These are phyloP conservation scores for Epinephelus cyanopodus DNA, from an alignment of 2,113 vertebrate species.

Conservation along the genomic window DNA sequence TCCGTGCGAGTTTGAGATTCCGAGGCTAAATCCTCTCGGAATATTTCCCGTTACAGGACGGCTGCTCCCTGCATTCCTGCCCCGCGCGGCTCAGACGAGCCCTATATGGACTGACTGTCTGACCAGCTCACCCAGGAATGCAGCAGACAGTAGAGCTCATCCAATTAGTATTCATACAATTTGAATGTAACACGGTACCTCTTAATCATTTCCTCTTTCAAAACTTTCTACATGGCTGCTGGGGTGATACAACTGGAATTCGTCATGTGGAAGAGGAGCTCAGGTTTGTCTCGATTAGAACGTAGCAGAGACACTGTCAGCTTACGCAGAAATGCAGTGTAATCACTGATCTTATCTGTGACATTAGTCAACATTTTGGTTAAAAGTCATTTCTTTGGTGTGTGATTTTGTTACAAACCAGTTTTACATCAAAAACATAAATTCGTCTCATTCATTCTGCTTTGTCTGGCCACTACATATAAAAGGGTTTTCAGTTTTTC, in stretches of 20 bases:
- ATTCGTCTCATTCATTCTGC: background rate
- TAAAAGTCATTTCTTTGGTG: background rate
- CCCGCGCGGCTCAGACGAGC: constrained; percentile 80
- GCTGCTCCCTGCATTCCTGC: constrained; percentile 81
- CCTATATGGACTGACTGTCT: constrained; percentile 82
- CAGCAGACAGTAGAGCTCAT: constrained; percentile 23
- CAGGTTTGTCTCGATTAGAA: background rate
- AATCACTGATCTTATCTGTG: background rate
- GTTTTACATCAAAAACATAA: background rate
- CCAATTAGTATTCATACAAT: background rate
- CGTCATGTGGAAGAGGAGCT: background rate
- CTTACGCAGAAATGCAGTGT: background rate
- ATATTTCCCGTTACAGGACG: constrained; percentile 79
- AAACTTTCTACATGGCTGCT: background rate
- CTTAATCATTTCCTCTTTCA: background rate
- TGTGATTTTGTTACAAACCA: background rate
- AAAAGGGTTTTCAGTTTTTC: background rate
- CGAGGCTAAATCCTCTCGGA: constrained; percentile 78
- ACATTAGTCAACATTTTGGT: background rate
- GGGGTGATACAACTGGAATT: constrained; percentile 16
- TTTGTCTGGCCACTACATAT: background rate
- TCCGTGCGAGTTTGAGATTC: constrained; percentile 80
- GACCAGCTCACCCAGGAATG: constrained; percentile 73
- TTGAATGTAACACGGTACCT: background rate
- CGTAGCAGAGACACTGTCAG: background rate